phyloP scores from a whole-genome alignment of 2,113 vertebrate species.

The Elgaria multicarinata region DNA sequence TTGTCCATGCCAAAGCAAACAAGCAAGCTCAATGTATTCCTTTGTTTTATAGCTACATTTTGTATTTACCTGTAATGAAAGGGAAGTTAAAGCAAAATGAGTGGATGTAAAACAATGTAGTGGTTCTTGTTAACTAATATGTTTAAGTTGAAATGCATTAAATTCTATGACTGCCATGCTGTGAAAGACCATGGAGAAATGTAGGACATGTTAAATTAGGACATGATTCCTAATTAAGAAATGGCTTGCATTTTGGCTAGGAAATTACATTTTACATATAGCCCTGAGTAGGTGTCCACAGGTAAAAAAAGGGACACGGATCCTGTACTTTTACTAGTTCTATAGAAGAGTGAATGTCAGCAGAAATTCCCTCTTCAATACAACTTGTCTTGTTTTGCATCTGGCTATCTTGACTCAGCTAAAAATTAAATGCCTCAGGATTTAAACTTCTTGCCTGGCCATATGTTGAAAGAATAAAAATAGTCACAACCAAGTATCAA shows the following conservation, averaged over 20 bases:
- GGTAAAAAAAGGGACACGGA: background rate
- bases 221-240: background rate
- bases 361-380: no score
- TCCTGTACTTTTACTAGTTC: no score
- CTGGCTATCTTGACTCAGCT: no score
- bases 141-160: background rate
- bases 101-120: background rate
- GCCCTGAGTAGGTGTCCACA: background rate
- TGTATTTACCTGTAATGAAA: background rate
- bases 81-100: background rate
- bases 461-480: background rate
- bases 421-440: background rate
- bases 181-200: background rate
- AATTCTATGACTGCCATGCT: background rate
- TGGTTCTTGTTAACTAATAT: background rate
- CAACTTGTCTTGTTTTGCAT: no score
- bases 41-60: background rate
- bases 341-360: no score
- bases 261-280: background rate
- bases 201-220: background rate
- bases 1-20: background rate
- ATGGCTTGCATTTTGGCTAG: background rate
- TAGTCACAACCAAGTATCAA: background rate
- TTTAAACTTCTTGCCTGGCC: background rate
- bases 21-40: background rate